phyloP scores from a whole-genome alignment of 1,140 invertebrate genomes.

The Thalassaphorura encarpata region DNA sequence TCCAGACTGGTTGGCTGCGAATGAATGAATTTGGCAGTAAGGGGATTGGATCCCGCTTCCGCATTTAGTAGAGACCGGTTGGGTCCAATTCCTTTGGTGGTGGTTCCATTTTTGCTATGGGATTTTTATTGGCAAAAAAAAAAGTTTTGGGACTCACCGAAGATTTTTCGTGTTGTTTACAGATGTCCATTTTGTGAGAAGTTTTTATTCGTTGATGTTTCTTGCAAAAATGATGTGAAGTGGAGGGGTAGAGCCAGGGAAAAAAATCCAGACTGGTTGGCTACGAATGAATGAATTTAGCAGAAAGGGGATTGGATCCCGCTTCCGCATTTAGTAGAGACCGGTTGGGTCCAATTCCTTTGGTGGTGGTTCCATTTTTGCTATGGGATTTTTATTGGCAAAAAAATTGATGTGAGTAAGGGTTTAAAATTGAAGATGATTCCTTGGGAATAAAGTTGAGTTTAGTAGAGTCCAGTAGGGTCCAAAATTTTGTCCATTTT shows the following conservation, averaged over 20 bases:
- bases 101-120: conserved; percentile 8
- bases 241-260: no score
- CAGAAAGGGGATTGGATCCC: no score
- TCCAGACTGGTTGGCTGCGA: no score
- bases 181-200: not conserved
- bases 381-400: not conserved
- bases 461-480: conserved; percentile 28
- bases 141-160: not conserved
- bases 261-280: no score
- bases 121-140: not conserved
- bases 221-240: no score
- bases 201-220: no score
- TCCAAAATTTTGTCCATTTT: conserved; percentile 14
- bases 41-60: no score
- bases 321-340: conserved; percentile 27
- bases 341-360: conserved; percentile 32
- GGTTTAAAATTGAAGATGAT: no score
- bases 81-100: conserved; percentile 31
- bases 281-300: no score
- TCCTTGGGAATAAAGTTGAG: not conserved
- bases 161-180: not conserved
- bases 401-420: no score
- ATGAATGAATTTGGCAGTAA: no score
- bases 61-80: conserved; percentile 30
- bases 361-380: conserved; percentile 21